A percentile compares a stretch with the other conserved stretches of the same genome.
phyloP scores from a whole-genome alignment of 2,113 vertebrate genomes.

The Pholis gunnellus region DNA sequence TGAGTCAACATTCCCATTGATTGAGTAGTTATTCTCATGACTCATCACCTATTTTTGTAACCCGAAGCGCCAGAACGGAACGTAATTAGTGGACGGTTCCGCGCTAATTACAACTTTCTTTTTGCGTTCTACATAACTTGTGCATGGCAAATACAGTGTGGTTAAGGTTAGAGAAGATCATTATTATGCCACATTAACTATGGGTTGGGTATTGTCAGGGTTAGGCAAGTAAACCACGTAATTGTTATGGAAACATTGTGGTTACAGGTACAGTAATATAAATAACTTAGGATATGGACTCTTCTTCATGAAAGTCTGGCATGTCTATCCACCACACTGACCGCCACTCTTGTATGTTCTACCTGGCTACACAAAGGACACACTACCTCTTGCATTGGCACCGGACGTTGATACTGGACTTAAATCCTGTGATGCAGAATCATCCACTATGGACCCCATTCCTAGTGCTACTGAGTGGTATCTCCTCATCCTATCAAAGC shows the following conservation, averaged over 20 bases:
- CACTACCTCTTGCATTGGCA: background rate
- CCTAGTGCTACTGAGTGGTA: background rate
- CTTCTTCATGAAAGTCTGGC: background rate
- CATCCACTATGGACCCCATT: background rate
- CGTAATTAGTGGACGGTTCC: background rate
- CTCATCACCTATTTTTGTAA: too few species aligned
- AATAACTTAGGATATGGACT: background rate
- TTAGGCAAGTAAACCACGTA: background rate
- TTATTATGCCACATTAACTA: background rate
- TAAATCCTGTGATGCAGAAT: background rate
- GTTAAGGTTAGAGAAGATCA: background rate
- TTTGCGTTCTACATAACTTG: background rate
- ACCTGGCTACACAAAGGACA: background rate
- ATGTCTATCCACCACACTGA: background rate
- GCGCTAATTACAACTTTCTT: background rate
- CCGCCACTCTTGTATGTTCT: background rate
- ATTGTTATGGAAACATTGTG: background rate
- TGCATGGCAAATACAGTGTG: background rate
- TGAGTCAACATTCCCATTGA: background rate
- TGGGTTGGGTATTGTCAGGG: background rate
- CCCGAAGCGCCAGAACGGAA: background rate
- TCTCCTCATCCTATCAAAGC: conserved; percentile 10
- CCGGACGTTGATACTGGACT: background rate
- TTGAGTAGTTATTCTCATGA: background rate
- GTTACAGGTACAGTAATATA: background rate